Evolutionary conservation across 2,888 invertebrate species (phyloP).

Genomic region (Hirtodrosophila confusa): DNA sequence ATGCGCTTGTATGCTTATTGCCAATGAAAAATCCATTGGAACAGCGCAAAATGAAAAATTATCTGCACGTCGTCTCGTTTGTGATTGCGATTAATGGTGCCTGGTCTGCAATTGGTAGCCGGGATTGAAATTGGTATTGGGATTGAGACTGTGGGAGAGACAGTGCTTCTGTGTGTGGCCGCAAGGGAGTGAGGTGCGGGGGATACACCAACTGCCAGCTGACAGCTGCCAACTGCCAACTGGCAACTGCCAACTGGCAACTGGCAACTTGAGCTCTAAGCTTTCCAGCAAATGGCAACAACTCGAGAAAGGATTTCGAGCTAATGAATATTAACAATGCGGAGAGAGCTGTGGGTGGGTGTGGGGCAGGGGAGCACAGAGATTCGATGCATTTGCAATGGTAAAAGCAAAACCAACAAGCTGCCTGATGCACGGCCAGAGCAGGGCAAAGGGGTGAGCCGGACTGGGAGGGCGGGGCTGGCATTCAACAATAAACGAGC

Average conservation of each 20-base stretch:
- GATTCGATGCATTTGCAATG: conserved; percentile 15
- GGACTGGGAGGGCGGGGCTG: neutral
- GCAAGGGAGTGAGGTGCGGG: conserved; percentile 3
- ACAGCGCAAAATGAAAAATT: conserved; percentile 64
- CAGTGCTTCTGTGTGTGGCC: neutral
- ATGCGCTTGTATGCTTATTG: conserved; percentile 26
- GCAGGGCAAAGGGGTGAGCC: neutral
- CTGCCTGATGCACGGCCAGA: neutral
- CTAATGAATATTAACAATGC: conserved; percentile 73
- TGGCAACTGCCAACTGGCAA: conserved; percentile 17
- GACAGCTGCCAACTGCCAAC: no score
- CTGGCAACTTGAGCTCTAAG: conserved; percentile 49
- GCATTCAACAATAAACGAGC: conserved; percentile 45
- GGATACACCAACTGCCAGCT: no score
- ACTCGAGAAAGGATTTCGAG: conserved; percentile 64
- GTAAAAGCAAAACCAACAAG: conserved; percentile 5
- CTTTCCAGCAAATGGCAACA: conserved; percentile 50
- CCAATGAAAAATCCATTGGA: conserved; percentile 45
- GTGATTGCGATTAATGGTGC: conserved; percentile 73
- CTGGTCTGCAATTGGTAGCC: conserved; percentile 38
- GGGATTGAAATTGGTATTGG: neutral
- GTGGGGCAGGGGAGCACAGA: neutral
- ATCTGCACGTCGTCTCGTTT: conserved; percentile 56
- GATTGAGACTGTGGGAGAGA: neutral
- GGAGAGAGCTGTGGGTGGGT: neutral